Evolutionary conservation across 2,888 invertebrate species (phyloP).

Genomic region (Steinernema scapterisci): DNA sequence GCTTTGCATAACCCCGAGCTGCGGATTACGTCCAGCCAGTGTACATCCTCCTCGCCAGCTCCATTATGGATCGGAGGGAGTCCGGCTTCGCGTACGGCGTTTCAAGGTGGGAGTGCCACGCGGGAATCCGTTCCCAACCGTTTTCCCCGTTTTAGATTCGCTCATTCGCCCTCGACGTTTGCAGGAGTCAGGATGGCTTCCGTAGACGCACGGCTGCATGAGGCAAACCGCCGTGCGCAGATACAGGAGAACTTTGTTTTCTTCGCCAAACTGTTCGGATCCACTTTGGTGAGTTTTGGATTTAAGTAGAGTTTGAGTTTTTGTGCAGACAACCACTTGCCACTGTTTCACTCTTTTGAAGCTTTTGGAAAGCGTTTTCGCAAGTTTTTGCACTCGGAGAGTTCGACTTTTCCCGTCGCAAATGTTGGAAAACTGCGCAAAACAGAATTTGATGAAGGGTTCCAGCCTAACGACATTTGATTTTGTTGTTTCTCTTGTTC

Average conservation of each 20-base stretch:
- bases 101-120: neutral
- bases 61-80: conserved; percentile 30
- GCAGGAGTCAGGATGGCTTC: neutral
- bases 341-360: too few relatives aligned
- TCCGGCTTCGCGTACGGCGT: conserved; percentile 17
- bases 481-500: too few relatives aligned
- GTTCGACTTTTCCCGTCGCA: too few relatives aligned
- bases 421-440: too few relatives aligned
- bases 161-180: neutral
- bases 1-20: neutral
- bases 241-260: conserved; percentile 21
- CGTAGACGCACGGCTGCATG: conserved; percentile 5
- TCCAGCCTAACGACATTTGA: too few relatives aligned
- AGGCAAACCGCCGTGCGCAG: conserved; percentile 11
- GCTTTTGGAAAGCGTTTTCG: too few relatives aligned
- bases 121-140: neutral
- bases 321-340: too few relatives aligned
- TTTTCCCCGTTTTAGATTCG: conserved; percentile 11
- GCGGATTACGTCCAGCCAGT: neutral
- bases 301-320: too few relatives aligned
- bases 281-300: neutral
- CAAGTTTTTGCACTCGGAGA: too few relatives aligned
- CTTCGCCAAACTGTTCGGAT: conserved; percentile 25
- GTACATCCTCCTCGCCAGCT: conserved; percentile 15
- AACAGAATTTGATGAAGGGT: too few relatives aligned